phyloP scores from a whole-genome alignment of 2,888 invertebrate species.

The Morpho deidamia region DNA sequence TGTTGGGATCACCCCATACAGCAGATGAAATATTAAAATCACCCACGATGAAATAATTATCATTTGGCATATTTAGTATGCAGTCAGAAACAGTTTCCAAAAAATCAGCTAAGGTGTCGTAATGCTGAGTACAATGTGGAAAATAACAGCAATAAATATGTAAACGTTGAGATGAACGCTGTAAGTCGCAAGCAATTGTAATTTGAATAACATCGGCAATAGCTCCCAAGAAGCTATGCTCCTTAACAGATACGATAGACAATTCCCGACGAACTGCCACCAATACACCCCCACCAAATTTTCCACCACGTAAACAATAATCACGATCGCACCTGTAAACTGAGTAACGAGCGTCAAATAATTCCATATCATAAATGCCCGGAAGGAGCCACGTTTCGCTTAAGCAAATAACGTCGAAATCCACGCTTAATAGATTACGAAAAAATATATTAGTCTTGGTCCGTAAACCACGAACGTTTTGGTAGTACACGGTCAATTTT shows the following conservation, averaged over 20 bases:
- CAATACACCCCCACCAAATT: constrained; percentile 1
- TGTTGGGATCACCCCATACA: neutral
- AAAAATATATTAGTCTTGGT: neutral
- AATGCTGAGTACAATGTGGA: neutral
- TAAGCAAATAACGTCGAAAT: neutral
- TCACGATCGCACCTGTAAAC: constrained; percentile 6
- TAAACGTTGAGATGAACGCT: neutral
- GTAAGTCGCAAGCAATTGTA: neutral
- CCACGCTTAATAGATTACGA: neutral
- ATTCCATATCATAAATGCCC: constrained; percentile 1
- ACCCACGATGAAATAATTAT: neutral
- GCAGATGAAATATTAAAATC: neutral
- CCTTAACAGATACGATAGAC: neutral
- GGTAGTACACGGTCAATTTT: neutral
- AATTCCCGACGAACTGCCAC: neutral
- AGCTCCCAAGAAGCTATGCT: neutral
- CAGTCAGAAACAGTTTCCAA: neutral
- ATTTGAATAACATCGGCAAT: neutral
- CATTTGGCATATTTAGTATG: neutral
- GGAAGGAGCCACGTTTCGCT: neutral
- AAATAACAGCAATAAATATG: neutral
- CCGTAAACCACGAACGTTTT: no score
- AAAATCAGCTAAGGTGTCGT: neutral
- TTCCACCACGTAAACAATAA: neutral
- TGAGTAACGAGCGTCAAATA: neutral